A percentile compares a stretch with the other conserved stretches of the same genome.
These are phyloP conservation scores for Eutrigla gurnardus DNA, from an alignment of 2,797 vertebrate genomes.

Conservation along the genomic window DNA sequence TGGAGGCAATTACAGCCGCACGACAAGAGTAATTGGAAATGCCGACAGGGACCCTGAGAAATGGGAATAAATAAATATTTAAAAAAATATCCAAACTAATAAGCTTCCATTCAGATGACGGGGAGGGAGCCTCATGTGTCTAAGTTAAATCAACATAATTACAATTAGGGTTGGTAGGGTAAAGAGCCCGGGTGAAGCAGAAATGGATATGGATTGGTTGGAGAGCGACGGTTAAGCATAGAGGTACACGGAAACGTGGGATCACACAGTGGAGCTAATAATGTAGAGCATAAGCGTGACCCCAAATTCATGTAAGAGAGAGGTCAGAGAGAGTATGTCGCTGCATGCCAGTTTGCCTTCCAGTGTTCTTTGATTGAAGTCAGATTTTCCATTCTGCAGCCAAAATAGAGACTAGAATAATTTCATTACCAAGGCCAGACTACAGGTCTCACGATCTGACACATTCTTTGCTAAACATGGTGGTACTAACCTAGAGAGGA, in stretches of 20 bases:
- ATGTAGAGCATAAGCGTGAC: conserved; percentile 52
- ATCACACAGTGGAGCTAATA: conserved; percentile 65
- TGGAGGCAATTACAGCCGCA: conserved; percentile 99
- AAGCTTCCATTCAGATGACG: conserved; percentile 92
- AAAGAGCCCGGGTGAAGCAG: conserved; percentile 70
- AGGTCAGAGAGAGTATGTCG: conserved; percentile 44
- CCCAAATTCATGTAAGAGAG: conserved; percentile 30
- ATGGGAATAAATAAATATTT: conserved; percentile 97
- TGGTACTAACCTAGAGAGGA: conserved; percentile 19
- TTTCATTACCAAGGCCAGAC: conserved; percentile 27
- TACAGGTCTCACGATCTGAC: conserved; percentile 5
- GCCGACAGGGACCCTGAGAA: conserved; percentile 98
- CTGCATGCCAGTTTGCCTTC: neutral
- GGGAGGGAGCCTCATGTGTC: conserved; percentile 90
- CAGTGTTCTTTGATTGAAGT: conserved; percentile 27
- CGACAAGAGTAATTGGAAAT: conserved; percentile 99
- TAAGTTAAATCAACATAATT: conserved; percentile 99
- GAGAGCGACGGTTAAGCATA: conserved; percentile 69
- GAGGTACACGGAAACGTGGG: conserved; percentile 62
- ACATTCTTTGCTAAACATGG: conserved; percentile 20
- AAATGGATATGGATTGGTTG: conserved; percentile 76
- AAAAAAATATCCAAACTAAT: conserved; percentile 97
- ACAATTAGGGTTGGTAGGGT: conserved; percentile 94
- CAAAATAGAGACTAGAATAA: conserved; percentile 20
- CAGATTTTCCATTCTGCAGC: conserved; percentile 30